Conservation (phyloP, 2,113 vertebrate genomes). For the Irena cyanogastra region DNA sequence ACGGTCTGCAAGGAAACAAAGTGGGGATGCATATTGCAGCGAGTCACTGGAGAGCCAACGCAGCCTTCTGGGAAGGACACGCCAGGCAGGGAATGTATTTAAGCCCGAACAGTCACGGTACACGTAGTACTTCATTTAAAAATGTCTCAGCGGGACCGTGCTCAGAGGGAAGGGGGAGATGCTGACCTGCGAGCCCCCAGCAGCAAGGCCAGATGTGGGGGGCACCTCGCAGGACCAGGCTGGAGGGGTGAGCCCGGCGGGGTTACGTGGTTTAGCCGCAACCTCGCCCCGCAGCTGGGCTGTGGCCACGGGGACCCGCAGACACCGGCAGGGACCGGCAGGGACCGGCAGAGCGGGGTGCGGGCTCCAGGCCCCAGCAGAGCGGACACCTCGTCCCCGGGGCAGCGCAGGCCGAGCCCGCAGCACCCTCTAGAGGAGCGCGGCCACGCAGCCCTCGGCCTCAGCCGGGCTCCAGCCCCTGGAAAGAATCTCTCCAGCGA, state of each 20-base stretch:
- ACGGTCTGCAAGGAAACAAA: not conserved
- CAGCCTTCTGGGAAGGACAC: not conserved
- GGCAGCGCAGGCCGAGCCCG: conserved; percentile 20
- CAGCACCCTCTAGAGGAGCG: conserved; percentile 69
- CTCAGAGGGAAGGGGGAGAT: not conserved
- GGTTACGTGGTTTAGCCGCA: rapidly evolving
- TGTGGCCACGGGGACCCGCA: rapidly evolving
- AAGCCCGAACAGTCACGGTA: not conserved
- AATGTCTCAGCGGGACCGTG: not conserved
- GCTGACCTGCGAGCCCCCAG: not conserved
- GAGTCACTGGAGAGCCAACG: not conserved
- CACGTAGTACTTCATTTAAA: not conserved
- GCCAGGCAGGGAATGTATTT: not conserved
- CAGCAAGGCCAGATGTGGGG: not conserved
- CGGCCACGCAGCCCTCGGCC: not conserved
- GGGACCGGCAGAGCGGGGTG: not conserved
- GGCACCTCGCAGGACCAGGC: not conserved
- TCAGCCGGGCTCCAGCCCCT: rapidly evolving
- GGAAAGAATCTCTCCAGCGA: not conserved
- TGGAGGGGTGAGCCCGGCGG: not conserved
- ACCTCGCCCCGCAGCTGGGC: not conserved
- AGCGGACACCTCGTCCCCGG: rapidly evolving
- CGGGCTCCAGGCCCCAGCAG: not conserved
- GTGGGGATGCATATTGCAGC: not conserved
- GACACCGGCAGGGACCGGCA: rapidly evolving